phyloP scores from a whole-genome alignment of 1,140 invertebrate species.

The Megalopta genalis region DNA sequence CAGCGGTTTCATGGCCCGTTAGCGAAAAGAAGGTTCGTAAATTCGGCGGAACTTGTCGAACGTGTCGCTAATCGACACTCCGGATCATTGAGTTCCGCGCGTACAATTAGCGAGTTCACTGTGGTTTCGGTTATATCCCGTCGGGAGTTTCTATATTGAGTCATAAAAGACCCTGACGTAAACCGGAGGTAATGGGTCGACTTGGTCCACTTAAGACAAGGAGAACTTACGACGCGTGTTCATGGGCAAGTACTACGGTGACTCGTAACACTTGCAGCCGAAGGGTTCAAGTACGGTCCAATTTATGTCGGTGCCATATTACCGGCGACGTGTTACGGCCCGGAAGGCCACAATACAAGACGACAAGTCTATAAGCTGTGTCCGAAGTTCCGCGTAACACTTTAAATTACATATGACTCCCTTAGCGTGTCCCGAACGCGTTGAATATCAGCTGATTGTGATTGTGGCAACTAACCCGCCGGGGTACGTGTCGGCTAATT shows the following conservation, averaged over 20 bases:
- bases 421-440: background rate
- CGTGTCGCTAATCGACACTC: conserved; percentile 5
- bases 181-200: conserved; percentile 69
- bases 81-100: conserved; percentile 62
- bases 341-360: conserved; percentile 29
- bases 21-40: background rate
- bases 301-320: conserved; percentile 61
- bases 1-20: background rate
- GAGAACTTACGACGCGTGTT: conserved; percentile 58
- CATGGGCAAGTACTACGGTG: conserved; percentile 35
- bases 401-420: conserved; percentile 20
- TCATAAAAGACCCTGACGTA: conserved; percentile 64
- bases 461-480: background rate
- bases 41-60: conserved; percentile 5
- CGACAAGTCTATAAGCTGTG: conserved; percentile 40
- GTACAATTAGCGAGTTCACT: conserved; percentile 67
- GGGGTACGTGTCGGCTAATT: background rate
- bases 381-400: conserved; percentile 8
- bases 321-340: conserved; percentile 38
- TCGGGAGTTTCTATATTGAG: conserved; percentile 64
- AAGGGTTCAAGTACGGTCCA: conserved; percentile 58
- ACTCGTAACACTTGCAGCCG: conserved; percentile 61
- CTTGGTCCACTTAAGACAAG: conserved; percentile 67
- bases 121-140: conserved; percentile 62
- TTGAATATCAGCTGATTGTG: background rate